Base-by-base conservation (phyloP, 2,797 vertebrate species). In the Cossypha polioptera region DNA sequence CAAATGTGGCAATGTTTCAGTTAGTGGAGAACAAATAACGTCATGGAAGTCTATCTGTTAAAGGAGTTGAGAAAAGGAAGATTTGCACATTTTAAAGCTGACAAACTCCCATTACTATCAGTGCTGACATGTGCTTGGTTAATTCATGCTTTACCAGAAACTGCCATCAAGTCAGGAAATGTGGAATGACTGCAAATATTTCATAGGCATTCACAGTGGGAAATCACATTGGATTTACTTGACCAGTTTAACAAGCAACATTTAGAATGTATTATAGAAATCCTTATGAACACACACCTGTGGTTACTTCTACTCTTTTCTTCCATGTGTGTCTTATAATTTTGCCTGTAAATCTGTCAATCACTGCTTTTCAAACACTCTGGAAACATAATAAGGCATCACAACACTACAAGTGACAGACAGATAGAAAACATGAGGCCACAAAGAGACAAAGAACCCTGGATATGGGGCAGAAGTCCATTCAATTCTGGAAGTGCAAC, bases 1-100 rank as follows among this genome's bases (percentile, higher is more conserved):
- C 77, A 95, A 96, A 93, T 62, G 88, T 93, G 88, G 79, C 92
- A 90, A 89, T 43, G 81, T 92, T 94, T 95, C 94, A 88, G 50
- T 87, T 88, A 85, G 79, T 61, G 18, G 11, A 68, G 73, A 96
- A 94, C 76, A 72, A 86, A 83, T 69, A 68, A 53, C 47, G 72
- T 87, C 35, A 28, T 58, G 22, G 57, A 94, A 85, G 69, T 81
- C 86, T 92, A 66, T 91, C 88, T 72, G 79, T 79, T 90, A 62
- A 38, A 69, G 31, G 55, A 81, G 53, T 11, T 36, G 91, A 89
- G 73, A 80, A 90, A 42, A 91, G 58, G 59, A 93, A 47, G 62
- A 82, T 88, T 79, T 93, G 53, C 92, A 93, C 91, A 72, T 94
- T 91, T 83, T 76, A 71, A 88, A 89, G 51, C 87, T 84, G 83